phyloP scores from a whole-genome alignment of 2,113 vertebrate genomes.

The Lanius ludovicianus region DNA sequence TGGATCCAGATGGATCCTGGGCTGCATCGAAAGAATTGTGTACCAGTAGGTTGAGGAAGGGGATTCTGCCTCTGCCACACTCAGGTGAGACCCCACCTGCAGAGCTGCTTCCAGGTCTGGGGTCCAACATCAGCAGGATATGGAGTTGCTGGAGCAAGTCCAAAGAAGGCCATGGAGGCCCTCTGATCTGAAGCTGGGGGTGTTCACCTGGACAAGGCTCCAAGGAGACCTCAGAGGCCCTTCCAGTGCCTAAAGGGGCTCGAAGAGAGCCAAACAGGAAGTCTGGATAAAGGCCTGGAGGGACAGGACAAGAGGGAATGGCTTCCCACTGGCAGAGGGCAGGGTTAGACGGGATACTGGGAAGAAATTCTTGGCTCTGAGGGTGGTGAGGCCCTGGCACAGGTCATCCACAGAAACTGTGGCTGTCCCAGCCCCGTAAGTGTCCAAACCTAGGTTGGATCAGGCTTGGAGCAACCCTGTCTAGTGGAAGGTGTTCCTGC shows the following conservation, averaged over 20 bases:
- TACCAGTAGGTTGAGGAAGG: background rate
- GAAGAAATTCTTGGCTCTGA: background rate
- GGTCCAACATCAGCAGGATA: background rate
- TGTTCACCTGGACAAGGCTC: background rate
- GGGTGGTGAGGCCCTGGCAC: background rate
- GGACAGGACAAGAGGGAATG: background rate
- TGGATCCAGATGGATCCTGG: background rate
- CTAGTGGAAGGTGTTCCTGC: background rate
- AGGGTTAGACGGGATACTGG: background rate
- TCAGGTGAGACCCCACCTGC: background rate
- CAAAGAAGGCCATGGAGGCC: background rate
- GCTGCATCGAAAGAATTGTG: background rate
- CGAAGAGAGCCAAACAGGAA: background rate
- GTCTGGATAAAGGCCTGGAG: background rate
- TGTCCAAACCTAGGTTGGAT: background rate
- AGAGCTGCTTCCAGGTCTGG: background rate
- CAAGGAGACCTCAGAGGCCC: background rate
- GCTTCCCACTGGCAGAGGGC: background rate
- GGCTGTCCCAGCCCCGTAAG: background rate
- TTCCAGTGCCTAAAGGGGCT: background rate
- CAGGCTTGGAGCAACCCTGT: background rate
- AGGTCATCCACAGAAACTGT: background rate
- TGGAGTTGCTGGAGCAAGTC: background rate
- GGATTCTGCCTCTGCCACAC: background rate
- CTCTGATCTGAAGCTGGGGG: background rate